Conservation (phyloP, 2,888 invertebrate genomes). For the Lagria hirta region DNA sequence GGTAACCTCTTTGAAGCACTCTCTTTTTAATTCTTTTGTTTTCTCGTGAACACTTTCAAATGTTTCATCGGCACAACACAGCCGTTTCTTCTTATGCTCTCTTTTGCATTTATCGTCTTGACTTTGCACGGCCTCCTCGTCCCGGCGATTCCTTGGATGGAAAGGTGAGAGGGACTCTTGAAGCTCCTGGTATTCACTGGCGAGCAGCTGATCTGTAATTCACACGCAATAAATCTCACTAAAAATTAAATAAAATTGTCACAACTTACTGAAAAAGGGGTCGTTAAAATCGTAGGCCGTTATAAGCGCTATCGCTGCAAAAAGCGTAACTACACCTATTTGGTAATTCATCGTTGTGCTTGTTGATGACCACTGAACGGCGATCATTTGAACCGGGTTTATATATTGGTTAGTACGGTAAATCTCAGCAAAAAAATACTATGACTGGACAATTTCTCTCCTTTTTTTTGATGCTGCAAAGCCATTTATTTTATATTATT, state of each 20-base stretch:
- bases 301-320: slow-evolving; percentile 10
- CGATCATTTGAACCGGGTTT: slow-evolving; percentile 16
- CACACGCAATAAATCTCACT: slow-evolving; percentile 11
- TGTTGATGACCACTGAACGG: slow-evolving; percentile 22
- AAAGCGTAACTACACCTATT: slow-evolving; percentile 19
- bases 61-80: slow-evolving; percentile 47
- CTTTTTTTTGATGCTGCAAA: too few relatives aligned
- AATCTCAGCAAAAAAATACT: slow-evolving; percentile 13
- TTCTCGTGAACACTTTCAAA: slow-evolving; percentile 40
- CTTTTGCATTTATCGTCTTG: slow-evolving; percentile 45
- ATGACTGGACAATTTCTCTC: slow-evolving; percentile 5
- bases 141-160: slow-evolving; percentile 37
- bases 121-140: slow-evolving; percentile 40
- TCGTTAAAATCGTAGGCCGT: slow-evolving; percentile 46
- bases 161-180: slow-evolving; percentile 11
- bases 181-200: slow-evolving; percentile 43
- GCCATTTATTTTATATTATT: too few relatives aligned
- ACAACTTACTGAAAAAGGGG: slow-evolving; percentile 47
- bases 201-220: slow-evolving; percentile 43
- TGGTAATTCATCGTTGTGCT: slow-evolving; percentile 22
- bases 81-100: slow-evolving; percentile 33
- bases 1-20: slow-evolving; percentile 46
- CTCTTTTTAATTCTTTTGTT: slow-evolving; percentile 40
- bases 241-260: slow-evolving; percentile 10
- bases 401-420: slow-evolving; percentile 14